phyloP scores from a whole-genome alignment of 1,140 invertebrate genomes.

The Zaprionus tsacasi region DNA sequence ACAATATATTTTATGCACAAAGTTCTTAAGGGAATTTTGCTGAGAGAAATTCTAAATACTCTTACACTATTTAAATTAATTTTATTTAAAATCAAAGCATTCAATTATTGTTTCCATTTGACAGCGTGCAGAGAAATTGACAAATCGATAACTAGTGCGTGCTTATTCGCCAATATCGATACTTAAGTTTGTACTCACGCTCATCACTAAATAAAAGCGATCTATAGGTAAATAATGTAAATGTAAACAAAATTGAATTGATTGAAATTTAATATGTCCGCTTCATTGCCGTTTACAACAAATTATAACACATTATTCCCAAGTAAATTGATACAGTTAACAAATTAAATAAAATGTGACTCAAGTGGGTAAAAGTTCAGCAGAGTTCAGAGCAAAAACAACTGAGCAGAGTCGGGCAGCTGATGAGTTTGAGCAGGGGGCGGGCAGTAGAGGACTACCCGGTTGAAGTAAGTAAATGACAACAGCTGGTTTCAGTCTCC shows the following conservation, averaged over 20 bases:
- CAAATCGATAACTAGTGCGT: neutral
- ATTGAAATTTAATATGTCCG: neutral
- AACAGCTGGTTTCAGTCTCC: conserved; percentile 66
- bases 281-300: conserved; percentile 11
- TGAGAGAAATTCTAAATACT: neutral
- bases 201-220: neutral
- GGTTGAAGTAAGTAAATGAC: conserved; percentile 61
- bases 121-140: neutral
- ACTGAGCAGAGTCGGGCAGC: neutral
- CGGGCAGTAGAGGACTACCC: neutral
- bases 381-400: conserved; percentile 61
- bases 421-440: neutral
- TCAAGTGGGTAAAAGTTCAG: conserved; percentile 58
- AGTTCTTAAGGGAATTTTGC: neutral
- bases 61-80: neutral
- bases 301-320: conserved; percentile 28
- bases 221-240: neutral
- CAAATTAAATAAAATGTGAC: conserved; percentile 74
- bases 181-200: neutral
- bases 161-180: neutral
- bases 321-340: conserved; percentile 58
- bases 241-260: neutral
- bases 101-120: neutral
- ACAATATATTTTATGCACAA: neutral
- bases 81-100: neutral